Percentiles rank a stretch among this genome's conserved stretches.
Evolutionary conservation across 2,797 vertebrate species (phyloP).

Genomic region (Rousettus madagascariensis): DNA sequence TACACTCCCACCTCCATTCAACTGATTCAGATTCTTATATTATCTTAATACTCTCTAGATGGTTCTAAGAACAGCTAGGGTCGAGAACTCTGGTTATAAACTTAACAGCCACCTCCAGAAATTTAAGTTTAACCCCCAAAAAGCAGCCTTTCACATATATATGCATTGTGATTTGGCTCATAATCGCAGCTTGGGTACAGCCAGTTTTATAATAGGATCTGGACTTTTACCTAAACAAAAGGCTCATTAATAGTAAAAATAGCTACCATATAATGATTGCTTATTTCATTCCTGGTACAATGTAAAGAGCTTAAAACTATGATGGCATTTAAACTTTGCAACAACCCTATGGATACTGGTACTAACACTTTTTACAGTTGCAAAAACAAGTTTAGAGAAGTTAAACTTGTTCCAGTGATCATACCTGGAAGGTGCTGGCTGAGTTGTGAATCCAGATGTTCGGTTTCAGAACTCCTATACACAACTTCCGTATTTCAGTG

Average conservation of each 20-base stretch:
- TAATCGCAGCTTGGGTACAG: neutral
- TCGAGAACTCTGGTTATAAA: neutral
- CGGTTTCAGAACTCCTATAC: neutral
- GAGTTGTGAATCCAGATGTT: neutral
- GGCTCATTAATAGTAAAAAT: neutral
- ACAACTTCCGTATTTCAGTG: neutral
- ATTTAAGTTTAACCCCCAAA: neutral
- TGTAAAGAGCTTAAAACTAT: neutral
- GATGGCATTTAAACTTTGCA: neutral
- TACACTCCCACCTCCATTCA: neutral
- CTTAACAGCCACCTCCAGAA: neutral
- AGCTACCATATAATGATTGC: neutral
- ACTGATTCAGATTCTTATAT: neutral
- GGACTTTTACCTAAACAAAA: neutral
- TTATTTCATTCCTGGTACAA: neutral
- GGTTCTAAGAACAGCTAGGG: neutral
- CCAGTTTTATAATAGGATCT: neutral
- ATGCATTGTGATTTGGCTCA: neutral
- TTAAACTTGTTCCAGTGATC: neutral
- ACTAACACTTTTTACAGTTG: neutral
- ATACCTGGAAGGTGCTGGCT: neutral
- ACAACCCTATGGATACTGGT: neutral
- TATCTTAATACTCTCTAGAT: neutral
- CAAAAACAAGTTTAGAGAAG: neutral
- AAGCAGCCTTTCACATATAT: neutral